Evolutionary conservation across 2,888 invertebrate genomes (phyloP).

Genomic region (Oscheius sp.): DNA sequence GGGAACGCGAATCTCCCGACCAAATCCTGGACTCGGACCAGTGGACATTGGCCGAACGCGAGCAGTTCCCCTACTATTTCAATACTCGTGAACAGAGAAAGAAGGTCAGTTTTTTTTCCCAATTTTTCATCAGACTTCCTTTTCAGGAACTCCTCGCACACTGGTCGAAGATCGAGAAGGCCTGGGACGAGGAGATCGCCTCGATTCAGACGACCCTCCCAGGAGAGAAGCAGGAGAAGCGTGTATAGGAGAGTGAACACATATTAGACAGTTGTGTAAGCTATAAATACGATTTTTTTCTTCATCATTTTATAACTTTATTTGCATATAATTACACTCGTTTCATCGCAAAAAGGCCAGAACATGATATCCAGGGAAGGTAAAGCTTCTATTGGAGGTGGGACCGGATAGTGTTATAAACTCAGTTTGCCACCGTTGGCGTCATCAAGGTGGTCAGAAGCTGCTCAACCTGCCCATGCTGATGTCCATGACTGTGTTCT

Average conservation of each 20-base stretch:
- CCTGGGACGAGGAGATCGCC: conserved; percentile 72
- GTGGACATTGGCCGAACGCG: conserved; percentile 67
- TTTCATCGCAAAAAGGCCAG: not conserved
- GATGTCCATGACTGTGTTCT: conserved; percentile 20
- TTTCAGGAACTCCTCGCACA: conserved; percentile 69
- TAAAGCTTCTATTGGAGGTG: conserved; percentile 14
- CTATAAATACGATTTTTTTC: conserved; percentile 17
- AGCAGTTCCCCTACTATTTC: conserved; percentile 74
- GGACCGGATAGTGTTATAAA: conserved; percentile 6
- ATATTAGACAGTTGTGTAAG: conserved; percentile 20
- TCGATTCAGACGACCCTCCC: conserved; percentile 69
- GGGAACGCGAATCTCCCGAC: conserved; percentile 69
- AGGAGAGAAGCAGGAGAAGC: conserved; percentile 37
- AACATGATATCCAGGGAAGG: not conserved
- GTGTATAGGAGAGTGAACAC: conserved; percentile 29
- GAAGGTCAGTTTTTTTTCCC: conserved; percentile 45
- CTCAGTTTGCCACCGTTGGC: conserved; percentile 3
- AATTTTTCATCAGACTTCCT: not conserved
- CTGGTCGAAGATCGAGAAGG: conserved; percentile 73
- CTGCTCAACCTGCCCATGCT: not conserved
- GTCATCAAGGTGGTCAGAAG: conserved; percentile 28
- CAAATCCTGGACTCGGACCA: conserved; percentile 63
- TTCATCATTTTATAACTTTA: not conserved
- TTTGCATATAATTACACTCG: no score
- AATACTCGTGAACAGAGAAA: conserved; percentile 72